Conservation (phyloP, 2,797 vertebrate genomes). For the Phataginus tetradactyla region DNA sequence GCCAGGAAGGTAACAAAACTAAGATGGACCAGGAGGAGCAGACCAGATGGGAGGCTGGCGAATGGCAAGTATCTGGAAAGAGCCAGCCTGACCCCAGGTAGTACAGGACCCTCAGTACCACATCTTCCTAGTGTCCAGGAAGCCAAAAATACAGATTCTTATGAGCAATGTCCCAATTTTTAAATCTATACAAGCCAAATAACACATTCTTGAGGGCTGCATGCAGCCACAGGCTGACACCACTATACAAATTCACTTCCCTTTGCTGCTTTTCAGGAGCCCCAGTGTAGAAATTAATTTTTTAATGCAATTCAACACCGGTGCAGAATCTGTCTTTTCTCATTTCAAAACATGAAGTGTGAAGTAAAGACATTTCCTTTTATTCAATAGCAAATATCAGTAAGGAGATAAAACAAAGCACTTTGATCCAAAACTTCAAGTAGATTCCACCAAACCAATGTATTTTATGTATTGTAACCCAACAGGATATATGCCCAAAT, state of each 20-base stretch:
- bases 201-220: background rate
- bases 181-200: background rate
- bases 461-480: slow-evolving; percentile 68
- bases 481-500: slow-evolving; percentile 21
- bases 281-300: background rate
- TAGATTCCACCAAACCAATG: slow-evolving; percentile 50
- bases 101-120: fast-evolving
- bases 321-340: background rate
- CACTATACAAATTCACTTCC: background rate
- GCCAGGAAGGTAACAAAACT: background rate
- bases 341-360: slow-evolving; percentile 5
- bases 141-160: slow-evolving; percentile 36
- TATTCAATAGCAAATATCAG: background rate
- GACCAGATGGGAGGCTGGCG: background rate
- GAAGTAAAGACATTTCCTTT: slow-evolving; percentile 25
- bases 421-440: slow-evolving; percentile 53
- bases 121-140: background rate
- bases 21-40: background rate
- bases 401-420: slow-evolving; percentile 16
- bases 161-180: background rate
- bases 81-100: background rate
- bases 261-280: background rate
- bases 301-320: background rate
- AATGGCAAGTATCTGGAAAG: background rate
- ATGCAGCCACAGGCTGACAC: background rate